Conservation (phyloP, 1,140 invertebrate genomes). For the Monomorium pharaonis region DNA sequence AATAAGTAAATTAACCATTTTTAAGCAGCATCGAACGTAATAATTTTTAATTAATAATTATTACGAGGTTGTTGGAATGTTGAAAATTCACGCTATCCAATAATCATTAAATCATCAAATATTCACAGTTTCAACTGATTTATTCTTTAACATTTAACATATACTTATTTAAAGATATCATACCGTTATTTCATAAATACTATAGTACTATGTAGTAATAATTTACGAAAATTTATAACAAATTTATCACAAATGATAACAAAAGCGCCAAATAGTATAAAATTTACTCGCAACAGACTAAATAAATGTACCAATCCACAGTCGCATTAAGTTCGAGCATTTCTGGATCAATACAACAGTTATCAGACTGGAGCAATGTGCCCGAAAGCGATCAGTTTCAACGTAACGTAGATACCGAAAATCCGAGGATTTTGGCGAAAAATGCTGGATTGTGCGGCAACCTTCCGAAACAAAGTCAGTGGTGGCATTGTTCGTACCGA, state of each 20-base stretch:
- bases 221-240: no score
- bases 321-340: background rate
- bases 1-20: background rate
- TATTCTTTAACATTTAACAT: background rate
- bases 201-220: no score
- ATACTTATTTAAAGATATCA: background rate
- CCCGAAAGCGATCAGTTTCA: constrained; percentile 4
- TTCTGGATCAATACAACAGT: background rate
- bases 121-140: background rate
- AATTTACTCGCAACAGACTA: background rate
- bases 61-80: background rate
- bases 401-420: constrained; percentile 3
- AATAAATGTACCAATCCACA: background rate
- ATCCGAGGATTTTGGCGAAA: constrained; percentile 49
- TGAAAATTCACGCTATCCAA: background rate
- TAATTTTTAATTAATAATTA: background rate
- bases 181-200: background rate
- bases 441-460: constrained; percentile 33
- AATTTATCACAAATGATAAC: background rate
- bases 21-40: background rate
- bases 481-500: constrained; percentile 42
- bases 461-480: constrained; percentile 67
- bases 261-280: background rate
- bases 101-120: background rate
- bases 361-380: background rate